Evolutionary conservation across 2,888 invertebrate genomes (phyloP).

Genomic region (Caenorhabditis virilis): DNA sequence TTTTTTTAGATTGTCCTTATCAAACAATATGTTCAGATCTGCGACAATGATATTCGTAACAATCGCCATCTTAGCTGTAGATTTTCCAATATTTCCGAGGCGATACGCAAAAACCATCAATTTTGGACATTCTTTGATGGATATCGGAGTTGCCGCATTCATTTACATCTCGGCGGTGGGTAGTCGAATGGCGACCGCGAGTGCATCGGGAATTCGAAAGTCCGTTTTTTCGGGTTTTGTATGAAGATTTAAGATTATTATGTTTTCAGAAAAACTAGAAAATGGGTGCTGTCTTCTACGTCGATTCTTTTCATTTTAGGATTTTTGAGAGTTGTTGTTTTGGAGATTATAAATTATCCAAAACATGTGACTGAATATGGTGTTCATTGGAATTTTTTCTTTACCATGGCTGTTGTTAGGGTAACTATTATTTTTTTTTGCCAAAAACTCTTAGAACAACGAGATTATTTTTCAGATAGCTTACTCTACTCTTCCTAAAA

Average conservation of each 20-base stretch:
- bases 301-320: slow-evolving; percentile 71
- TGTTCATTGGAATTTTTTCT: slow-evolving; percentile 96
- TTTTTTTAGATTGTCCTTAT: too few relatives aligned
- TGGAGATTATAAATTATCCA: slow-evolving; percentile 78
- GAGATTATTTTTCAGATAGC: slow-evolving; percentile 26
- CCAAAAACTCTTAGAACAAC: background rate
- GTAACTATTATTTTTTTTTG: slow-evolving; percentile 8
- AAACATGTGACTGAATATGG: slow-evolving; percentile 92
- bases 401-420: slow-evolving; percentile 81
- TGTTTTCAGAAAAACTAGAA: too few relatives aligned
- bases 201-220: background rate
- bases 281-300: slow-evolving; percentile 37
- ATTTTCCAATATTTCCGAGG: slow-evolving; percentile 85
- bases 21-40: too few relatives aligned
- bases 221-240: background rate
- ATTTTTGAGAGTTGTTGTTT: slow-evolving; percentile 69
- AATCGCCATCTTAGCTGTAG: slow-evolving; percentile 88
- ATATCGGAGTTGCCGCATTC: slow-evolving; percentile 89
- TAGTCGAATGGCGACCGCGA: slow-evolving; percentile 18
- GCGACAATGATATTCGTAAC: slow-evolving; percentile 75
- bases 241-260: too few relatives aligned
- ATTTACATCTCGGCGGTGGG: slow-evolving; percentile 78
- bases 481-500: slow-evolving; percentile 30
- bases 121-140: slow-evolving; percentile 78
- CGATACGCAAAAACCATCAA: slow-evolving; percentile 83